Evolutionary conservation across 2,113 vertebrate species (phyloP).

Genomic region (Phaethon lepturus): DNA sequence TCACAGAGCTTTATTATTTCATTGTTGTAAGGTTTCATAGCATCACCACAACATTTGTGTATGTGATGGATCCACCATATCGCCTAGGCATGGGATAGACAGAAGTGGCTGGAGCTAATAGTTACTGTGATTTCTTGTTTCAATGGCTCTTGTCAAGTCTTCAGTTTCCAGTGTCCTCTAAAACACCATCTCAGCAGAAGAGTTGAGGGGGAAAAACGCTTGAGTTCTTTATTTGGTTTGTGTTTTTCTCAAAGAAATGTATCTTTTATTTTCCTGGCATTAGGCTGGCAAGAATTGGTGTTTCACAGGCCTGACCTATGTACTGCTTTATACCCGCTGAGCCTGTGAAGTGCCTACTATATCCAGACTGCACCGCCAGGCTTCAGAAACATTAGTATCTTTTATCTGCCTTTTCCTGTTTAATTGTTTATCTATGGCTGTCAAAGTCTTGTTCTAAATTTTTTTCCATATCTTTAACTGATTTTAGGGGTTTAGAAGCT

Average conservation of each 20-base stretch:
- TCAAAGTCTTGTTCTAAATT: background rate
- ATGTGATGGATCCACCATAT: background rate
- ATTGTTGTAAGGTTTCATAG: background rate
- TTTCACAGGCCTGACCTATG: background rate
- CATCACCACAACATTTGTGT: background rate
- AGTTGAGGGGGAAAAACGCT: accelerated
- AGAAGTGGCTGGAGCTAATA: background rate
- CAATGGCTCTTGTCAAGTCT: background rate
- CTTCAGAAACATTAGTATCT: background rate
- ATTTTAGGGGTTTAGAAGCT: background rate
- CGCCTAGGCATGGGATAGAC: background rate
- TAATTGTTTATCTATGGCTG: background rate
- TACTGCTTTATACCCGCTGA: background rate
- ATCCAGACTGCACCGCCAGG: background rate
- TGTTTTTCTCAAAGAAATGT: background rate
- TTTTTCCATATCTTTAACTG: background rate
- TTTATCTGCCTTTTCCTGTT: background rate
- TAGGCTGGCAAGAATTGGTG: background rate
- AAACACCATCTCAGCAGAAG: background rate
- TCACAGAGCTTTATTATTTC: background rate
- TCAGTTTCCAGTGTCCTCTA: background rate
- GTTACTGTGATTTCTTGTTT: background rate
- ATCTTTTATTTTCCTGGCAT: background rate
- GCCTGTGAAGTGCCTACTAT: background rate
- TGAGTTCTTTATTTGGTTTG: background rate